Evolutionary conservation across 2,888 invertebrate species (phyloP), one percentile per base, ranked within the genome.

Genomic region (Deilephila porcellus): DNA sequence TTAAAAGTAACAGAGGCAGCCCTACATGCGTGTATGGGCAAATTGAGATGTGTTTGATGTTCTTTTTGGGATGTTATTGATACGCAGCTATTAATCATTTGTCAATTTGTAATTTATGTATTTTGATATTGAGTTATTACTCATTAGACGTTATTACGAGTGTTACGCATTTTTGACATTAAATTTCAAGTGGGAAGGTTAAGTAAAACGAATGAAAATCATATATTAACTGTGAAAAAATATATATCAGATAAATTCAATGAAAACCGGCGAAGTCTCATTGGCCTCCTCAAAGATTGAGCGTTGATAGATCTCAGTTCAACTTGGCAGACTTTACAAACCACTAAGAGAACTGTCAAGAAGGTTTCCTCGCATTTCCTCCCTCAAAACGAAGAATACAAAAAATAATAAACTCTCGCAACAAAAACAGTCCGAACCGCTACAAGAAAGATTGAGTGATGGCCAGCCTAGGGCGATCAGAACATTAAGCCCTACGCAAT

Each of bases 401-500:
- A 67, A 45, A 52, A 45, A 17, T 67, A 52, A 67, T 67, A 67
- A 67, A 67, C 67, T n/a, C 34, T 25, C 20, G 60, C 37, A 60
- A 71, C 59, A 60, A 77, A 76, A 75, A 76, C 76, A 76, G 73
- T 72, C 74, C 37, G 71, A 75, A 74, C 52, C 53, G 60, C 25
- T 29, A 71, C 45, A 73, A 73, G 71, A 71, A 73, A 53, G 45
- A 52, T 56, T 71, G 71, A 73, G 71, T 86, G 90, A 92, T 90
- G 91, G 84, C 81, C 80, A 75, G 90, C 93, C 93, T 85, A 90
- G 90, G 91, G 94, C 94, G 91, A 90, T 91, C 84, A 85, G 83
- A 86, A 85, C 91, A 93, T 93, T 93, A 91, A 87, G 91, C 90
- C 86, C 93, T 90, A 87, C 90, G 89, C 90, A 88, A 92, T 93